Base-by-base conservation (phyloP, 2,113 vertebrate genomes). In the Halichoeres trimaculatus region DNA sequence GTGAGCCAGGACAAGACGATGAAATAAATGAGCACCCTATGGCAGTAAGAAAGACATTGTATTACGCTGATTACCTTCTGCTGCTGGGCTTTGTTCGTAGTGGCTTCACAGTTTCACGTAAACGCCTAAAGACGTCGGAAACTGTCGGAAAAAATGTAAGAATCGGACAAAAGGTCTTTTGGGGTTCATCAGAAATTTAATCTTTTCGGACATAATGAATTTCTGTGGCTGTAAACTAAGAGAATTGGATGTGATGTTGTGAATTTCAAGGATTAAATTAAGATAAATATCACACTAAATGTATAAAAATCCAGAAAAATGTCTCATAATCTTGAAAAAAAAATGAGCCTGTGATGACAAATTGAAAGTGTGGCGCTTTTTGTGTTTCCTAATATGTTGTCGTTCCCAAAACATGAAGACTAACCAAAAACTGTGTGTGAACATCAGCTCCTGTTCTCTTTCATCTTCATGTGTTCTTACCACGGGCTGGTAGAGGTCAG, bases 401-500 rank as follows among this genome's bases (percentile, higher is more conserved):
- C 2, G 0, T 30, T 26, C 1, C 26, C 16, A 36, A 69, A 56
- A 76, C 73, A 58, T 48, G 26, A 51, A 68, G 58, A 83, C 59
- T 48, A 83, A 81, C 70, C 52, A 70, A 75, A 71, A 81, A 43
- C 5, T 8, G 45, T 36, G 26, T 14, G 4, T 40, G 35, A 67
- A 35, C 41, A 38, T 17, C 35, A 35, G 24, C 20, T 41, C 81
- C 16, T 50, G 40, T 62, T 54, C 14, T 10, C 52, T 57, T 22
- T 68, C 0, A 58, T 68, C 10, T 47, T 41, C 60, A 12, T 52
- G 19, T 70, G 24, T 35, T 23, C 60, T 50, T 70, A 48, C 70
- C 70, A 74, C 40, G 35, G 47, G 70, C 36, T 77, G 83, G 78
- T 74, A 66, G 52, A 64, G 4, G 12, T 81, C 41, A 47, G 24